Evolutionary conservation across 2,113 vertebrate genomes (phyloP).

Genomic region (Rhipidura dahli): DNA sequence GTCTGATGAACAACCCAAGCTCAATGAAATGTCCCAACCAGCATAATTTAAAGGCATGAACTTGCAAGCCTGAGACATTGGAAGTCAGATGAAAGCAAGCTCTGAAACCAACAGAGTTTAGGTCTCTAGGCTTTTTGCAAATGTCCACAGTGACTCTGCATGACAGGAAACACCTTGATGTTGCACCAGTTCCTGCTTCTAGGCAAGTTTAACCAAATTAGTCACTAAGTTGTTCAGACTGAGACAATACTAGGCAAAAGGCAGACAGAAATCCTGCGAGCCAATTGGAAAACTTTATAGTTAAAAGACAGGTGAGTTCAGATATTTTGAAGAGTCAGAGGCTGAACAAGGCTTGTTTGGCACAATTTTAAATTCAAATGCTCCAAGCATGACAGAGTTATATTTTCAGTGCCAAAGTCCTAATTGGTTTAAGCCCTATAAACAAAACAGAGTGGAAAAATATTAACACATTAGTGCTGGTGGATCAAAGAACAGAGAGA

Average conservation of each 20-base stretch:
- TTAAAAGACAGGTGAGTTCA: neutral
- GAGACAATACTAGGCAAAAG: neutral
- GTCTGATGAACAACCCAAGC: neutral
- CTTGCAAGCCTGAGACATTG: neutral
- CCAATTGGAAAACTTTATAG: neutral
- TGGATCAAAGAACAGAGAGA: neutral
- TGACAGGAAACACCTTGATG: neutral
- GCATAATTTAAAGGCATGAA: neutral
- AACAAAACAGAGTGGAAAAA: conserved; percentile 40
- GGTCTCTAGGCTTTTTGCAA: neutral
- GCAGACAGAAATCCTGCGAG: neutral
- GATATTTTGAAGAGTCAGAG: neutral
- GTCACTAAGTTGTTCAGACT: neutral
- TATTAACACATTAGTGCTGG: conserved; percentile 29
- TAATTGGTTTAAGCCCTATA: conserved; percentile 41
- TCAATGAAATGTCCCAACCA: neutral
- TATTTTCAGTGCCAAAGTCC: conserved; percentile 16
- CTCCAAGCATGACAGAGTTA: neutral
- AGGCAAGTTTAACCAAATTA: neutral
- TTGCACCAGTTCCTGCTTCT: neutral
- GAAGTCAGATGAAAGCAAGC: neutral
- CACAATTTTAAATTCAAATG: conserved; percentile 6
- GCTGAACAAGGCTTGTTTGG: neutral
- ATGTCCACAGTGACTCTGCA: neutral
- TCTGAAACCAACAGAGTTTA: neutral